These are phyloP conservation scores for Gymnopithys bicolor DNA, from an alignment of 2,797 vertebrate genomes.

Conservation along the genomic window DNA sequence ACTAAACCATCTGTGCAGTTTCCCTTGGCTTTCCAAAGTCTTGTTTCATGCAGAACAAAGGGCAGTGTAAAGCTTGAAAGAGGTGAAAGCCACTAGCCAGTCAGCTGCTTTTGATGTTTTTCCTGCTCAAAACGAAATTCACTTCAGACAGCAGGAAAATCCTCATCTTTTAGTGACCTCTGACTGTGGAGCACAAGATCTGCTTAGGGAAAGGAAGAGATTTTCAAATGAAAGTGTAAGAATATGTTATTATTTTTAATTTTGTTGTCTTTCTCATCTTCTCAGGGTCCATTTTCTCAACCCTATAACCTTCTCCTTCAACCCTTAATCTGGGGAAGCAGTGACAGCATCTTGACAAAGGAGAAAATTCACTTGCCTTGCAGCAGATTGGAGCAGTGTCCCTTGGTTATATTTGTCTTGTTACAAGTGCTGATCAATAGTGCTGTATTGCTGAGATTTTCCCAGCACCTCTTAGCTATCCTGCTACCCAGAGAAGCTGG, in stretches of 20 bases:
- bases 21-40: background rate
- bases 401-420: background rate
- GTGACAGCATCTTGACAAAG: background rate
- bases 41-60: background rate
- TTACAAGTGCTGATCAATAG: background rate
- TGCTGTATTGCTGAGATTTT: background rate
- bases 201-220: background rate
- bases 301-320: background rate
- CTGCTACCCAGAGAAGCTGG: background rate
- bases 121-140: background rate
- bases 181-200: background rate
- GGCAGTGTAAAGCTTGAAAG: background rate
- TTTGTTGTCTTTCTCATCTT: background rate
- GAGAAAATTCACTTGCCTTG: background rate
- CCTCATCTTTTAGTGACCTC: background rate
- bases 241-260: background rate
- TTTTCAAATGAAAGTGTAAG: background rate
- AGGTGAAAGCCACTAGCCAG: background rate
- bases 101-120: background rate
- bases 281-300: background rate
- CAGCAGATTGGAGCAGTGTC: background rate
- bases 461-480: background rate
- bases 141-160: background rate
- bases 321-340: background rate
- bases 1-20: background rate